These are phyloP conservation scores for Spongia lamella DNA, from an alignment of 37 sponge, comb jelly and placozoan genomes.

Conservation along the genomic window DNA sequence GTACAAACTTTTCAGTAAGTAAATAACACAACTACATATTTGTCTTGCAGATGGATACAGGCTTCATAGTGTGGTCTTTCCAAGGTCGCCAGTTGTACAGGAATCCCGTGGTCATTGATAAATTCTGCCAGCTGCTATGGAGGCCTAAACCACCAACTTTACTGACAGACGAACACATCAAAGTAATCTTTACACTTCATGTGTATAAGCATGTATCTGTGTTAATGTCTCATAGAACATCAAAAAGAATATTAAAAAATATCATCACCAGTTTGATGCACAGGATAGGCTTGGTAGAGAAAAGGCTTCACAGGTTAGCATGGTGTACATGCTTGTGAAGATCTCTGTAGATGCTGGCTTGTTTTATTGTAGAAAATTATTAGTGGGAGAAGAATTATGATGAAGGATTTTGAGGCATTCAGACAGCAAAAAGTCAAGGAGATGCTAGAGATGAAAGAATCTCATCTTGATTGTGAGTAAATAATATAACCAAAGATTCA, in stretches of 20 bases:
- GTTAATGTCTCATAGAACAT: conserved; percentile 60
- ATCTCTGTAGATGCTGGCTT: background rate
- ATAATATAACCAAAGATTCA: background rate
- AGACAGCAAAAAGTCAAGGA: conserved; percentile 35
- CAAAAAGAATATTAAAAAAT: conserved; percentile 84
- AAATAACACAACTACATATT: background rate
- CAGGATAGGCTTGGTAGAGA: conserved; percentile 67
- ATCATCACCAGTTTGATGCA: conserved; percentile 80
- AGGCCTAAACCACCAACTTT: conserved; percentile 91
- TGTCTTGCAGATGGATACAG: conserved; percentile 74
- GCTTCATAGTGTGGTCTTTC: conserved; percentile 91
- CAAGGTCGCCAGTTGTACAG: conserved; percentile 84
- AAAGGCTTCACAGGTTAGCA: conserved; percentile 88
- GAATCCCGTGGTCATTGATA: conserved; percentile 57
- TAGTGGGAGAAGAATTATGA: conserved; percentile 58
- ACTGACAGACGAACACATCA: conserved; percentile 72
- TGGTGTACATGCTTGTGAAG: background rate
- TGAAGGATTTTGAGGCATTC: conserved; percentile 53
- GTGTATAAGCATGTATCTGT: background rate
- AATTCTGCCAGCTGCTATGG: conserved; percentile 88
- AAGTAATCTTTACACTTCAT: conserved; percentile 26
- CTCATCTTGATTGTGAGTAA: conserved; percentile 23
- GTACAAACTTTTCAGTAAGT: background rate
- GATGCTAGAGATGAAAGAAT: conserved; percentile 9
- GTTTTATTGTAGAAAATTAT: conserved; percentile 61